Evolutionary conservation across 2,888 invertebrate species (phyloP), one percentile per base, ranked within the genome.

Genomic region (Drosophila gaucha): DNA sequence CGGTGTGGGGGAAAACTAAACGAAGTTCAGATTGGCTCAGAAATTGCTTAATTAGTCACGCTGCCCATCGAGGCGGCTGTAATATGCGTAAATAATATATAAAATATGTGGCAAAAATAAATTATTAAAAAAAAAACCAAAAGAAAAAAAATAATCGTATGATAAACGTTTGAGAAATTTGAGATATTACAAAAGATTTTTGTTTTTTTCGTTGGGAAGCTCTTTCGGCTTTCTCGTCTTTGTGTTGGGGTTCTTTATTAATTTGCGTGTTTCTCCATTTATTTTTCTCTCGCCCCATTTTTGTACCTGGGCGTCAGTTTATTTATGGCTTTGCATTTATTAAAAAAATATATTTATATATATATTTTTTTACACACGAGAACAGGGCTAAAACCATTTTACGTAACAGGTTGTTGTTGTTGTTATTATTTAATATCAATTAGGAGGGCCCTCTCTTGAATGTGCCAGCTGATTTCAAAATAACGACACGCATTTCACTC

Each of bases 21-120:
- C 24, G 51, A 60, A 51, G 63, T 58, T 39, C 14, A 75, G 71
- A 86, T 79, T 84, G 84, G 76, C 74, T 80, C 77, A 80, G 77
- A 86, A 84, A 84, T 84, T 86, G 86, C 86, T 84, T 86, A 84
- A 84, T 84, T 86, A 84, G 86, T 84, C 82, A 86, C 69, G 79
- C 72, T 60, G 55, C 55, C 82, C 60, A 67, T 54, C 35, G 43
- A 38, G 50, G 43, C 39, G 50, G 62, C 55, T 59, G 80, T 78
- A 78, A 79, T 67, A 78, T 64, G 78, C 80, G 80, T 85, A 77
- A 82, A 85, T 79, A 85, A 80, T 77, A 71, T 65, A 85, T 84
- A 78, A 80, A 85, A 80, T 67, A 86, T 82, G 60, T 74, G 79
- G 86, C 78, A 65, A 76, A 77, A 57, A n/a, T n/a, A 18, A 67